Evolutionary conservation across 2,113 vertebrate species (phyloP).

Genomic region (Lucifuga dentata): DNA sequence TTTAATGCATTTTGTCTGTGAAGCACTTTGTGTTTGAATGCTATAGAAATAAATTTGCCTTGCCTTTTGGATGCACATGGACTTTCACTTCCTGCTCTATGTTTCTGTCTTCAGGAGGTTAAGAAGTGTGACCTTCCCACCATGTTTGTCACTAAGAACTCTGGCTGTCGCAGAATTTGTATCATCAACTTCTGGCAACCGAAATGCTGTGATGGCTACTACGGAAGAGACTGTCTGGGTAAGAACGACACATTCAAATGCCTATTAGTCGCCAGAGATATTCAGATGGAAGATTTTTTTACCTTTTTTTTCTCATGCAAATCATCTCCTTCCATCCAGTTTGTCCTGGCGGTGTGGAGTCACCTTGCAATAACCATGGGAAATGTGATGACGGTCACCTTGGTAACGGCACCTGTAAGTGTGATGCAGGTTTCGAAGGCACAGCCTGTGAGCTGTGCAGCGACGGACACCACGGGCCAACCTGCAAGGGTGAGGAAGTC

Average conservation of each 20-base stretch:
- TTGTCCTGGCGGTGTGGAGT: slow-evolving; percentile 88
- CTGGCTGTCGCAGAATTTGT: slow-evolving; percentile 86
- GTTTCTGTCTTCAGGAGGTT: slow-evolving; percentile 50
- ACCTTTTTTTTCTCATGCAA: not conserved
- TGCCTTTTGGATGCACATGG: no score
- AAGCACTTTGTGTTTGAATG: no score
- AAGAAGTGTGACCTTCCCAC: slow-evolving; percentile 78
- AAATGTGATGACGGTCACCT: slow-evolving; percentile 83
- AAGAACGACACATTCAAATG: slow-evolving; percentile 35
- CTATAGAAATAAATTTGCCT: no score
- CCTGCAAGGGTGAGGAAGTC: slow-evolving; percentile 85
- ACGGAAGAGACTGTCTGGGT: slow-evolving; percentile 91
- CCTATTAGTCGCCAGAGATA: no score
- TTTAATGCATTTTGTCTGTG: no score
- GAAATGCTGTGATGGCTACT: slow-evolving; percentile 91
- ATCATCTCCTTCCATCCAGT: slow-evolving; percentile 69
- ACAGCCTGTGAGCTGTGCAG: slow-evolving; percentile 88
- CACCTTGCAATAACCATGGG: slow-evolving; percentile 86
- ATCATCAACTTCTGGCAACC: slow-evolving; percentile 79
- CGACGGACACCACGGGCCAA: slow-evolving; percentile 83
- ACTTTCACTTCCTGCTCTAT: not conserved
- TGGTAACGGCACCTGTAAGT: slow-evolving; percentile 87
- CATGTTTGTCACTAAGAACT: slow-evolving; percentile 21
- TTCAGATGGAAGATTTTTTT: no score
- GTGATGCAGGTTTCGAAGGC: slow-evolving; percentile 85